Conservation (phyloP, 1,140 invertebrate species). For the Araneus ventricosus region DNA sequence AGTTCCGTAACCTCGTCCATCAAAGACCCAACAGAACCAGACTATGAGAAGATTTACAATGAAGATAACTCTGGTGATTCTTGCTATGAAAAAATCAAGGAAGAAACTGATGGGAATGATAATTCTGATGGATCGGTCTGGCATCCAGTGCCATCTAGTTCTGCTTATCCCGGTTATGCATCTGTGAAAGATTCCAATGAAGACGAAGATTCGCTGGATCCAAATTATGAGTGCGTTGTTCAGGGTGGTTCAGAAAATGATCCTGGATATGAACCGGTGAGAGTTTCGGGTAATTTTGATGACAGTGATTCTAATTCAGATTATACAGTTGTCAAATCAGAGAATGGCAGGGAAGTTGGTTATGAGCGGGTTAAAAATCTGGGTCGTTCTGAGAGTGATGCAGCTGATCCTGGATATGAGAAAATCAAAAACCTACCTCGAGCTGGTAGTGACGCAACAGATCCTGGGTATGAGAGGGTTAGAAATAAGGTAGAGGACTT, state of each 20-base stretch:
- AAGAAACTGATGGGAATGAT: conserved; percentile 23
- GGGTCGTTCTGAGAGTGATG: conserved; percentile 62
- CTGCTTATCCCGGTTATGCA: conserved; percentile 61
- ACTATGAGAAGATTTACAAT: conserved; percentile 72
- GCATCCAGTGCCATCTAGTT: background rate
- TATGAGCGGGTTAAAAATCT: conserved; percentile 72
- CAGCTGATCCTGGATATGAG: conserved; percentile 72
- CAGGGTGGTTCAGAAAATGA: conserved; percentile 47
- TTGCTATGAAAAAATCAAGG: conserved; percentile 73
- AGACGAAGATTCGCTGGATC: conserved; percentile 70
- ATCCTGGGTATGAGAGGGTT: conserved; percentile 72
- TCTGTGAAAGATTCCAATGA: conserved; percentile 61
- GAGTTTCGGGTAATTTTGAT: conserved; percentile 56
- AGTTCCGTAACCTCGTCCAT: conserved; percentile 25
- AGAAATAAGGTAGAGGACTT: conserved; percentile 56
- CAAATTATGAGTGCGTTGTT: conserved; percentile 69
- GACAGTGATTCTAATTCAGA: conserved; percentile 71
- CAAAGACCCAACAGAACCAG: conserved; percentile 45
- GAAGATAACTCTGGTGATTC: conserved; percentile 68
- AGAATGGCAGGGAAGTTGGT: conserved; percentile 43
- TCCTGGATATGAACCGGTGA: conserved; percentile 70
- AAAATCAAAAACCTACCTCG: conserved; percentile 70
- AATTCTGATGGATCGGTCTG: background rate
- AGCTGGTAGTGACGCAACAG: conserved; percentile 70
- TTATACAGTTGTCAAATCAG: conserved; percentile 65